Evolutionary conservation across 1,140 invertebrate species (phyloP).

Genomic region (Tachypleus tridentatus): DNA sequence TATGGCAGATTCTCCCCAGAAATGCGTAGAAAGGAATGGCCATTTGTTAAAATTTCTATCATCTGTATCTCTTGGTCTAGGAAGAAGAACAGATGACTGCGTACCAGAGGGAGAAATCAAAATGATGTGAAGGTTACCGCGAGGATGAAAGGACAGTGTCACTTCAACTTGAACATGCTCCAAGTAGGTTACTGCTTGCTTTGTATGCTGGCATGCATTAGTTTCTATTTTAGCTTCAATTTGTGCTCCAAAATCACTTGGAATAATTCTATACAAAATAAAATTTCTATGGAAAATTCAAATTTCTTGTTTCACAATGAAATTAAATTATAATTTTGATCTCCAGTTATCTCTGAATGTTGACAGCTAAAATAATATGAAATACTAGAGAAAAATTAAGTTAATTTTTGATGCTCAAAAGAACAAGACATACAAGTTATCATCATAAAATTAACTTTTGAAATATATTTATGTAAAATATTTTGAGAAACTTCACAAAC

Average conservation of each 20-base stretch:
- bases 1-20: conserved; percentile 95
- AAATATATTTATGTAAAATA: no score
- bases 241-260: conserved; percentile 7
- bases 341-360: no score
- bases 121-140: conserved; percentile 89
- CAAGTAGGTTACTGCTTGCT: conserved; percentile 86
- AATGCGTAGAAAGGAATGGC: conserved; percentile 99
- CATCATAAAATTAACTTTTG: no score
- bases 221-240: conserved; percentile 55
- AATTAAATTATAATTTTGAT: no score
- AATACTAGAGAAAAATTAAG: no score
- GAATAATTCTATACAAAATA: conserved; percentile 17
- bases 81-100: conserved; percentile 66
- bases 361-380: no score
- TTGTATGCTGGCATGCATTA: conserved; percentile 71
- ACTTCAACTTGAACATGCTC: conserved; percentile 98
- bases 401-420: no score
- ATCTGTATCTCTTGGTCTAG: conserved; percentile 89
- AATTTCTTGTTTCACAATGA: neutral
- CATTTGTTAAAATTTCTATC: conserved; percentile 92
- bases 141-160: conserved; percentile 75
- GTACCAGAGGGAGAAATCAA: conserved; percentile 95
- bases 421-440: no score
- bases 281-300: neutral
- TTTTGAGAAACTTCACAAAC: no score